A percentile compares a stretch with the other conserved stretches of the same genome.
phyloP scores from a whole-genome alignment of 2,113 vertebrate genomes.

The Serranochromis macrocephalus region DNA sequence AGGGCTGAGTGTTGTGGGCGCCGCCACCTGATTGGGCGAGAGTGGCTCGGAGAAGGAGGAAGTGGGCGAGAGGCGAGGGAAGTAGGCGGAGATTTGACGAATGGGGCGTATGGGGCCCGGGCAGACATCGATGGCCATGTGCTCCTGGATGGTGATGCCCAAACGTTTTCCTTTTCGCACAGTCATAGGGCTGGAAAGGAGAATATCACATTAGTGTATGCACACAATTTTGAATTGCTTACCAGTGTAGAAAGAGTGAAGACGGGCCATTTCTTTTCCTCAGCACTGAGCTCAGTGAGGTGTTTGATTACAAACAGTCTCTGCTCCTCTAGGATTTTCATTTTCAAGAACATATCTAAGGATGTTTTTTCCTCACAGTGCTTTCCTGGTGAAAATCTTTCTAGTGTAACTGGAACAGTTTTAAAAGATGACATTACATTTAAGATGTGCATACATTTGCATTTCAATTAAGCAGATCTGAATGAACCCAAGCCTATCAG shows the following conservation, averaged over 20 bases:
- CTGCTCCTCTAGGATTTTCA: not conserved
- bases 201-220: not conserved
- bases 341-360: not conserved
- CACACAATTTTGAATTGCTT: not conserved
- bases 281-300: not conserved
- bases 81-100: slow-evolving; percentile 76
- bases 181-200: slow-evolving; percentile 57
- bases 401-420: slow-evolving; percentile 3
- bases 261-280: not conserved
- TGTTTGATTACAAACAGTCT: not conserved
- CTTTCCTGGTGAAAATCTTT: not conserved
- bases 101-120: slow-evolving; percentile 78
- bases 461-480: slow-evolving; percentile 32
- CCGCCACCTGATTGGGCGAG: slow-evolving; percentile 54
- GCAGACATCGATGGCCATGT: slow-evolving; percentile 79
- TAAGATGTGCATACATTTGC: slow-evolving; percentile 29
- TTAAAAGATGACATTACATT: not conserved
- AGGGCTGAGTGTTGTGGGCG: slow-evolving; percentile 34
- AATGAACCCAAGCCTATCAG: not conserved
- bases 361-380: not conserved
- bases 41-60: slow-evolving; percentile 69
- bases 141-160: slow-evolving; percentile 76
- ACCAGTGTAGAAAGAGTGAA: not conserved
- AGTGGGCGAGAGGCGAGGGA: slow-evolving; percentile 69
- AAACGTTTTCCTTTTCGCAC: slow-evolving; percentile 73